Conservation (phyloP, 1,140 invertebrate species). For the Drosophila ananassae region DNA sequence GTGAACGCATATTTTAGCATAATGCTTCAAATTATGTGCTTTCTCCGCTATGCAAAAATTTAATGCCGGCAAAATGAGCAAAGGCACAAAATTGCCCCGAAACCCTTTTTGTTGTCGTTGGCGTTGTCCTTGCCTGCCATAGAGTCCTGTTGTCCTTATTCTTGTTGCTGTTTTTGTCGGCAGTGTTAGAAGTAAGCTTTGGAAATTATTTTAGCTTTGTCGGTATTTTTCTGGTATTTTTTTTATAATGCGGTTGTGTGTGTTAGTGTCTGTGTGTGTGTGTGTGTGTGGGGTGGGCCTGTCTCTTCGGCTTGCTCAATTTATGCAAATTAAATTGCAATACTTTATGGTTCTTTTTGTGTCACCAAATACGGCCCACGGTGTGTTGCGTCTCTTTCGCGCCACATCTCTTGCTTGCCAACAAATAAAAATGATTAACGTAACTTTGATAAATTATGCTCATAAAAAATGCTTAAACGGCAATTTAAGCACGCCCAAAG, state of each 20-base stretch:
- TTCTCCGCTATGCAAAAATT: constrained; percentile 73
- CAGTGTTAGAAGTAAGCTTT: constrained; percentile 72
- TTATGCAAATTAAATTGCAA: constrained; percentile 82
- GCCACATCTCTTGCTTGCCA: constrained; percentile 2
- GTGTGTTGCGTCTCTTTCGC: constrained; percentile 11
- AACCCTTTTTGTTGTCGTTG: constrained; percentile 66
- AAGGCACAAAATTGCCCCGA: constrained; percentile 70
- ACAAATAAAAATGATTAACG: constrained; percentile 69
- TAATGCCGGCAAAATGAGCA: constrained; percentile 78
- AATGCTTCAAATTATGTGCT: constrained; percentile 79
- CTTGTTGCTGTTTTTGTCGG: constrained; percentile 39
- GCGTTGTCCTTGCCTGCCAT: constrained; percentile 10
- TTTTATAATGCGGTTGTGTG: constrained; percentile 10
- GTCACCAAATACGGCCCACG: constrained; percentile 57
- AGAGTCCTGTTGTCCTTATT: constrained; percentile 10
- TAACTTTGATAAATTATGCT: constrained; percentile 81
- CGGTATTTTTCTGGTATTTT: constrained; percentile 70
- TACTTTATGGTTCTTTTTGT: constrained; percentile 65
- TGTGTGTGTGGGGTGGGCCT: constrained; percentile 19
- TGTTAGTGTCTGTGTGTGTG: no score
- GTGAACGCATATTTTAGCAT: constrained; percentile 76
- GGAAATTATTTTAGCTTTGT: constrained; percentile 73
- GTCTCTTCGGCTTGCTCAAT: constrained; percentile 57
- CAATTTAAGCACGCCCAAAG: constrained; percentile 81
- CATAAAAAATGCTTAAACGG: constrained; percentile 81